These are phyloP conservation scores for Gastrophryne carolinensis DNA, from an alignment of 2,797 vertebrate genomes.

Conservation along the genomic window DNA sequence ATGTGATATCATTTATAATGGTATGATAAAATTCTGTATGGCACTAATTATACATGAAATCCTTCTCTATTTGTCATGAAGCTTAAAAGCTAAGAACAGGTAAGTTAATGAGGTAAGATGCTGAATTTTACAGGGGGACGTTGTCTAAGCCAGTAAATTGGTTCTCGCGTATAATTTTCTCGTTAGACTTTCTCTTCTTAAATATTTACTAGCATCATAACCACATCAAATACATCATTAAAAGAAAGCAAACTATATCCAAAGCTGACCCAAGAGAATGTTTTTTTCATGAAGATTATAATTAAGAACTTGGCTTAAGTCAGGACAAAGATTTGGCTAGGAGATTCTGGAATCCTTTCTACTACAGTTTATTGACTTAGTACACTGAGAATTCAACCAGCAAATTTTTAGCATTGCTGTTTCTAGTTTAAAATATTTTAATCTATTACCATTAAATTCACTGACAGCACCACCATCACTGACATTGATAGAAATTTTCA, in stretches of 20 bases:
- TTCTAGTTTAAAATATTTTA: too few species aligned
- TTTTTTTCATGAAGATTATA: too few species aligned
- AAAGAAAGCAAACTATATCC: conserved; percentile 8
- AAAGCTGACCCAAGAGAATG: background rate
- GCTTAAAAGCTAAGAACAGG: background rate
- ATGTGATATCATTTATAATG: too few species aligned
- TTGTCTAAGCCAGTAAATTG: background rate
- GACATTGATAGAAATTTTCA: too few species aligned
- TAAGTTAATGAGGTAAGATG: conserved; percentile 17
- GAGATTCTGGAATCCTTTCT: too few species aligned
- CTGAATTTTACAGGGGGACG: background rate
- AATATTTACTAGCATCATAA: conserved; percentile 12
- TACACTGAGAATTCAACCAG: too few species aligned
- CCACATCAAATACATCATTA: background rate
- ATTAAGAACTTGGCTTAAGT: too few species aligned
- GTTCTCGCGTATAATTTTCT: background rate
- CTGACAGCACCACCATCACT: too few species aligned
- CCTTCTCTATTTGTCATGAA: background rate
- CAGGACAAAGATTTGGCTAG: too few species aligned
- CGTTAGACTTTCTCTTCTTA: background rate
- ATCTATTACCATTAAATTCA: too few species aligned
- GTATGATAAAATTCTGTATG: background rate
- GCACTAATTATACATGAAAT: background rate
- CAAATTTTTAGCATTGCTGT: too few species aligned
- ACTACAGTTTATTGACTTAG: too few species aligned